Percentiles rank a stretch among this genome's conserved stretches.
Evolutionary conservation across 2,113 vertebrate genomes (phyloP).

Genomic region (Xiphophorus couchianus): DNA sequence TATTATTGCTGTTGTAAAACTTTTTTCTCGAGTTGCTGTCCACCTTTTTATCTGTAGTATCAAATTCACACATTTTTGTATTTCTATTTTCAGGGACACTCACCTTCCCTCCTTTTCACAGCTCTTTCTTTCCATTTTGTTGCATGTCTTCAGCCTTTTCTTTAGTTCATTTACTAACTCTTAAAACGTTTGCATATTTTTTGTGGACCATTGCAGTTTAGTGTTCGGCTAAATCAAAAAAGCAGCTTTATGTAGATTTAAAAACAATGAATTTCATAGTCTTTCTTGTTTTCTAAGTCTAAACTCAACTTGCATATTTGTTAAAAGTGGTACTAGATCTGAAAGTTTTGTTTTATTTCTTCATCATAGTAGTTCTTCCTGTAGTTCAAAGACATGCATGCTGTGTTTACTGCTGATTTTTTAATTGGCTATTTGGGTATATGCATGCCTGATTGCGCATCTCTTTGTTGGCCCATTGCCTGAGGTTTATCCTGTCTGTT

Average conservation of each 20-base stretch:
- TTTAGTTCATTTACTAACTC: not conserved
- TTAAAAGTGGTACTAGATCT: too few relatives aligned
- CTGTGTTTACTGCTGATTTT: not conserved
- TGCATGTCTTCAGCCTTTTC: not conserved
- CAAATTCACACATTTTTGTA: not conserved
- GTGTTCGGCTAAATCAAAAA: not conserved
- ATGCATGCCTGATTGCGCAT: not conserved
- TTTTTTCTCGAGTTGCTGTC: slow-evolving; percentile 43
- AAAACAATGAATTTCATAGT: not conserved
- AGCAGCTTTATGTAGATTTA: not conserved
- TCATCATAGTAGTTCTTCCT: not conserved
- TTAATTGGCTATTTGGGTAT: not conserved
- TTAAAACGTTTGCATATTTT: not conserved
- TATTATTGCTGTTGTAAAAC: slow-evolving; percentile 64
- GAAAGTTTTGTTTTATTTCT: not conserved
- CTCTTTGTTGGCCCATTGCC: not conserved
- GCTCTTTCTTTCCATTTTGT: not conserved
- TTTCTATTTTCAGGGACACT: not conserved
- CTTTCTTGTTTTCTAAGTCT: not conserved
- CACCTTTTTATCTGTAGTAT: slow-evolving; percentile 9
- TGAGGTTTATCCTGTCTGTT: not conserved
- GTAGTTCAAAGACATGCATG: not conserved
- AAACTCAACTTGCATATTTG: too few relatives aligned
- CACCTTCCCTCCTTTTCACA: not conserved
- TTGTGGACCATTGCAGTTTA: not conserved